Evolutionary conservation across 2,113 vertebrate genomes (phyloP).

Genomic region (Ciconia stormi): DNA sequence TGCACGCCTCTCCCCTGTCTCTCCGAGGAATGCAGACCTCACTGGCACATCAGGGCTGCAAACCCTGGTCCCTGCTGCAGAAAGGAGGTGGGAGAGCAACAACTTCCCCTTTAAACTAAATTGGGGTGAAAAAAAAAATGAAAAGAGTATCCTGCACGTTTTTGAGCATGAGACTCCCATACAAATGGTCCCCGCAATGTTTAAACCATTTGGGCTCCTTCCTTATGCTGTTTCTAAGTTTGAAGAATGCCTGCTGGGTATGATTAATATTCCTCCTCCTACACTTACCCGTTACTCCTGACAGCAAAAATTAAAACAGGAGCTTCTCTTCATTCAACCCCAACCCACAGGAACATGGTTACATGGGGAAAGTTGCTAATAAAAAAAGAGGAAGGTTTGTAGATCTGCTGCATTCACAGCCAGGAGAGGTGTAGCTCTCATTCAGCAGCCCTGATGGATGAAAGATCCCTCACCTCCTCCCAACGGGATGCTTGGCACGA

Average conservation of each 20-base stretch:
- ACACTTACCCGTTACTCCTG: conserved; percentile 53
- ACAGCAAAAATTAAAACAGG: conserved; percentile 60
- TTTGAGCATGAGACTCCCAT: conserved; percentile 37
- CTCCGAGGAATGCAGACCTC: not conserved
- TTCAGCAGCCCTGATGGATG: not conserved
- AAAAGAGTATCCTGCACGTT: conserved; percentile 31
- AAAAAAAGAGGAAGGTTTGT: conserved; percentile 1
- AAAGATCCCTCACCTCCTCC: conserved; percentile 1
- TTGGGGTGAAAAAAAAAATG: not conserved
- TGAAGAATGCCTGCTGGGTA: conserved; percentile 48
- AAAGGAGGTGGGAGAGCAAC: not conserved
- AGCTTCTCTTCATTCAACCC: conserved; percentile 57
- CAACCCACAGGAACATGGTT: conserved; percentile 31
- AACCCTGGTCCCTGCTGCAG: not conserved
- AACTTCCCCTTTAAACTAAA: not conserved
- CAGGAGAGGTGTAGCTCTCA: conserved; percentile 40
- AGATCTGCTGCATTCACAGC: not conserved
- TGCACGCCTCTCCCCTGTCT: not conserved
- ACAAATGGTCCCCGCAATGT: conserved; percentile 39
- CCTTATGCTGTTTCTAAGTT: conserved; percentile 57
- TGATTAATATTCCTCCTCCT: conserved; percentile 59
- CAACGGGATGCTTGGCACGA: not conserved
- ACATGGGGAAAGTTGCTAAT: conserved; percentile 13
- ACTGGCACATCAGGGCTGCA: not conserved
- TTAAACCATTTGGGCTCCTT: conserved; percentile 60